Conservation (phyloP, 2,888 invertebrate genomes). For the Aspidapion aeneum region DNA sequence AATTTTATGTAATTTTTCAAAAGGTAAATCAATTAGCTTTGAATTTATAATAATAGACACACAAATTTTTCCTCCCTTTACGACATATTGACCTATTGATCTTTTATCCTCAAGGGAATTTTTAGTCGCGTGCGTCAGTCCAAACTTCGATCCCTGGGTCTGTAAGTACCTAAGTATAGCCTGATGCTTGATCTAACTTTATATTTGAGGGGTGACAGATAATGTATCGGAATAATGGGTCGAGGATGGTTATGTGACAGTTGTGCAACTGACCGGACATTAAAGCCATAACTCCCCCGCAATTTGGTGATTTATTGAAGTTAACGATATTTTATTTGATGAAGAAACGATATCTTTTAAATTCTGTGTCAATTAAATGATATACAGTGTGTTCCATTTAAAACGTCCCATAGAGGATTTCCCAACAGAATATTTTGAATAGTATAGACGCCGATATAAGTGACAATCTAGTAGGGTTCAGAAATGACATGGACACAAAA, state of each 20-base stretch:
- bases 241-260: conserved; percentile 31
- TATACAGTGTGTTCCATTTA: background rate
- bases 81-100: background rate
- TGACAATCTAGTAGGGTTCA: too few relatives aligned
- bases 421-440: too few relatives aligned
- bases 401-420: background rate
- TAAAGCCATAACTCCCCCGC: conserved; percentile 37
- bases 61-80: background rate
- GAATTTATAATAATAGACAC: background rate
- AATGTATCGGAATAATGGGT: conserved; percentile 25
- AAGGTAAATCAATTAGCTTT: background rate
- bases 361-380: background rate
- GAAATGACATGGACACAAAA: too few relatives aligned
- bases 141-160: too few relatives aligned
- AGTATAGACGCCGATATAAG: too few relatives aligned
- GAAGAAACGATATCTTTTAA: background rate
- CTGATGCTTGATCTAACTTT: background rate
- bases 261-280: conserved; percentile 39
- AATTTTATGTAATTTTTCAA: too few relatives aligned
- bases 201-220: conserved; percentile 3
- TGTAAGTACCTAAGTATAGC: too few relatives aligned
- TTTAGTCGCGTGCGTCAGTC: background rate
- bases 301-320: conserved; percentile 36
- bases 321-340: conserved; percentile 19
- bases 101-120: background rate